Conservation (phyloP, 1,140 invertebrate species). For the Drosophila carrolli region DNA sequence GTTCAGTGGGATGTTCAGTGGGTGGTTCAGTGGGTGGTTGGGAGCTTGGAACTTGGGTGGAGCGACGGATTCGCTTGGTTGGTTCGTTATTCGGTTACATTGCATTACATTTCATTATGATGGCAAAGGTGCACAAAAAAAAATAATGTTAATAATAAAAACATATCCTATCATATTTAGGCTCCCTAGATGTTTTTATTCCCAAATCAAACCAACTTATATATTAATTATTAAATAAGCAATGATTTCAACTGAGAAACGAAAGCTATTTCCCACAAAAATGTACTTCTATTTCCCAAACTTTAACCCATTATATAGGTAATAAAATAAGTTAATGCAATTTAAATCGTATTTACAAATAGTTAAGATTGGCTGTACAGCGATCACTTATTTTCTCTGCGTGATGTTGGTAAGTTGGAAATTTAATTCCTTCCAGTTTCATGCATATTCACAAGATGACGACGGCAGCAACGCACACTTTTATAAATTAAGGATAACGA, state of each 20-base stretch:
- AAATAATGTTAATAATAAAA: neutral
- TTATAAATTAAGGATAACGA: slow-evolving; percentile 83
- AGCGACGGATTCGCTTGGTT: slow-evolving; percentile 60
- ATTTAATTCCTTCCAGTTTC: slow-evolving; percentile 76
- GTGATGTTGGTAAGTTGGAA: slow-evolving; percentile 34
- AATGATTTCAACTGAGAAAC: too few species aligned
- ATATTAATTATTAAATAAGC: too few species aligned
- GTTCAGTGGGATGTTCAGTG: slow-evolving; percentile 1
- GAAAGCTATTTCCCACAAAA: too few species aligned
- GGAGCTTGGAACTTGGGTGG: neutral
- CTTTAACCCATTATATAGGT: too few species aligned
- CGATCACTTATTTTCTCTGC: neutral
- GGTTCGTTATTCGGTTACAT: slow-evolving; percentile 79
- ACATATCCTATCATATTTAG: neutral
- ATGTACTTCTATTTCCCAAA: too few species aligned
- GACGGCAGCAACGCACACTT: slow-evolving; percentile 61
- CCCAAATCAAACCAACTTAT: too few species aligned
- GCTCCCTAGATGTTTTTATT: too few species aligned
- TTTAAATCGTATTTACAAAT: too few species aligned
- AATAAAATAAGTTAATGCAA: too few species aligned
- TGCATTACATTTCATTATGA: slow-evolving; percentile 73
- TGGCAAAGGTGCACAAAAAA: neutral
- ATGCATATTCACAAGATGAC: slow-evolving; percentile 80
- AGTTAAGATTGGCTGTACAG: too few species aligned
- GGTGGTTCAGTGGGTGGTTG: slow-evolving; percentile 8